Base-by-base conservation (phyloP, 2,113 vertebrate genomes). In the Ciconia maguari region DNA sequence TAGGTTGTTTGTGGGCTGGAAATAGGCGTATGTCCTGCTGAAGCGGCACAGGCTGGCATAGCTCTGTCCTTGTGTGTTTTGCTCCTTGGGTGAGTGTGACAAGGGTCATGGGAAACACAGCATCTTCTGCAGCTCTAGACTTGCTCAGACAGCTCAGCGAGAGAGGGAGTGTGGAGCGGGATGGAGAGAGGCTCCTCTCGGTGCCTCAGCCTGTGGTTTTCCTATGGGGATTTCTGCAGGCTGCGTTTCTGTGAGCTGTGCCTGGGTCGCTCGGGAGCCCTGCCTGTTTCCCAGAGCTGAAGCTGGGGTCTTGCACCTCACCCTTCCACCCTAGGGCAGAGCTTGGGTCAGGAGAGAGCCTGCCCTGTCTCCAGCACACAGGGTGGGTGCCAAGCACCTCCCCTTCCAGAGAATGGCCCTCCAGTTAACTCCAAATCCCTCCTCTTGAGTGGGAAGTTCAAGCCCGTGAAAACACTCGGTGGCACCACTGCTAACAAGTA, bases 81-180 rank as follows among this genome's bases (percentile, higher is more conserved):
- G 60, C 27, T 84, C 80, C 24, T 71, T 11, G 57, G 44, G 42
- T 16, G 68, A 96, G 60, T 0, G 2, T 86, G 87, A 55, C 74
- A 42, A 69, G 89, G 91, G 91, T 92, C 93, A 48, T 57, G 80
- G 46, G 66, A 61, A 66, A 0, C 42, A 1, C 41, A 10, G 82
- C 11, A 17, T 65, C 64, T 58, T 41, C 96, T 95, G 93, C 86
- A 79, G 94, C 91, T 94, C 77, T 68, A 20, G 87, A 29, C 66
- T 84, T 60, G 77, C 62, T 94, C 80, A 65, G 91, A 9, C 62
- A 81, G 74, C 84, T 74, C 54, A 16, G 71, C 7, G 3, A 69
- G 36, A 72, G 70, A 95, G 69, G 55, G 83, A 94, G 76, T 0
- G 1, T 1, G 7, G 62, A 6, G 51, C 5, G 1, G 76, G 95